Evolutionary conservation across 2,113 vertebrate species (phyloP).

Genomic region (Tragelaphus scriptus): DNA sequence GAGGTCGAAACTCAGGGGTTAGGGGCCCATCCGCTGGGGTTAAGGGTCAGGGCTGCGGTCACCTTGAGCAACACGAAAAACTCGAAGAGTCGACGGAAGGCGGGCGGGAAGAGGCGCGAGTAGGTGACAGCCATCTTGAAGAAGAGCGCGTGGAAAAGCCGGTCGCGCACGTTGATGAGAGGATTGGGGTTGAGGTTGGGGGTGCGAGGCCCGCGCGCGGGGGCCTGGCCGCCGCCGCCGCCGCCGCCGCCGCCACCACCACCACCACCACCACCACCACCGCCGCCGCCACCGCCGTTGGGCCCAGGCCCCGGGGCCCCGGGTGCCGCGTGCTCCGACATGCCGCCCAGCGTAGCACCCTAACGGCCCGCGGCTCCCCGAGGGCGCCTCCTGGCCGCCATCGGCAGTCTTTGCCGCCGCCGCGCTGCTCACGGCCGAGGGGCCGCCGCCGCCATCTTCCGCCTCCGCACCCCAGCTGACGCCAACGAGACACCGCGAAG

Average conservation of each 20-base stretch:
- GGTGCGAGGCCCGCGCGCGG: constrained; percentile 86
- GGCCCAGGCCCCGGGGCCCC: constrained; percentile 64
- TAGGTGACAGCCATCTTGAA: constrained; percentile 99
- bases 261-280: constrained; percentile 58
- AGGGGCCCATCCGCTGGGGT: neutral
- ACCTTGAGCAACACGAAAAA: constrained; percentile 98
- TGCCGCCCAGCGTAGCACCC: constrained; percentile 77
- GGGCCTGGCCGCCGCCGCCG: constrained; percentile 73
- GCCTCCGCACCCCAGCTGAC: constrained; percentile 46
- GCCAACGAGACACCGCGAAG: neutral
- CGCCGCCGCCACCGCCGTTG: constrained; percentile 71
- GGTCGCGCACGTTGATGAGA: constrained; percentile 95
- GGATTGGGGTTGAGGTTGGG: constrained; percentile 97
- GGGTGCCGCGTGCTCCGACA: constrained; percentile 71
- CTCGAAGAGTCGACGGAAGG: constrained; percentile 95
- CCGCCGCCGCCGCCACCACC: constrained; percentile 32
- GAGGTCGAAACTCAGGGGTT: neutral
- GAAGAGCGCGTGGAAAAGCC: constrained; percentile 97
- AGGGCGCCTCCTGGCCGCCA: constrained; percentile 1
- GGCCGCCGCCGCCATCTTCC: constrained; percentile 55
- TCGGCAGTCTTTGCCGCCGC: neutral
- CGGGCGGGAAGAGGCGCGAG: constrained; percentile 94
- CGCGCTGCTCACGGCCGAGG: neutral
- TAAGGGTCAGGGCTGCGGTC: constrained; percentile 49
- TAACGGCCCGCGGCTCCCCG: constrained; percentile 13